Conservation (phyloP, 2,888 invertebrate genomes). For the Cheilosia vernalis region DNA sequence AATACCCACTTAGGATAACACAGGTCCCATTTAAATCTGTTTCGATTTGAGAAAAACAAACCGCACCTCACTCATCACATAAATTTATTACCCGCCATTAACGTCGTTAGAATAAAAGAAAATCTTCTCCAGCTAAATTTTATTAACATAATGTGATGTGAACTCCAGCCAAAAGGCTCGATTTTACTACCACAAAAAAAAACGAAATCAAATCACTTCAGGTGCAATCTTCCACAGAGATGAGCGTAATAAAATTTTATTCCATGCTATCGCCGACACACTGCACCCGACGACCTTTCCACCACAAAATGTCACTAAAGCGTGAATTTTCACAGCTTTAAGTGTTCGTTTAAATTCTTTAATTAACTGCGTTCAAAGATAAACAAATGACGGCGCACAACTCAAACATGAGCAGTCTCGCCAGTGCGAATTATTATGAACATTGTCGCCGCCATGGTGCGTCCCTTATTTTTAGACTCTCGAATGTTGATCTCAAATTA, state of each 20-base stretch:
- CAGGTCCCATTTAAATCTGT: no score
- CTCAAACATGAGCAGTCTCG: not conserved
- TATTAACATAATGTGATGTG: no score
- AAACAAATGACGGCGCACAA: conserved; percentile 2
- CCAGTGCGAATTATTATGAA: not conserved
- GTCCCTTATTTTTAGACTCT: conserved; percentile 14
- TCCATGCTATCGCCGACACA: not conserved
- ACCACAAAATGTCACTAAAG: not conserved
- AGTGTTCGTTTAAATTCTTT: not conserved
- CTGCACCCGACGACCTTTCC: not conserved
- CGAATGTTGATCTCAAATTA: conserved; percentile 13
- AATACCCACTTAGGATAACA: no score
- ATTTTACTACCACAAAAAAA: not conserved
- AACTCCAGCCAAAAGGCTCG: no score
- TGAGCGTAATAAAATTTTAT: conserved; percentile 20
- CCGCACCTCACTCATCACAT: no score
- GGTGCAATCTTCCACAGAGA: conserved; percentile 5
- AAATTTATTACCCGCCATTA: no score
- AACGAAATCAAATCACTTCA: conserved; percentile 5
- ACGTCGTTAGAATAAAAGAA: no score
- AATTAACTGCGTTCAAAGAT: conserved; percentile 13
- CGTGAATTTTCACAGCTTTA: not conserved
- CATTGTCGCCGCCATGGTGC: not conserved
- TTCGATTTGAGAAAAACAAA: no score
- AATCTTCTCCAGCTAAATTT: no score